Evolutionary conservation across 2,888 invertebrate species (phyloP).

Genomic region (Agrotis segetum): DNA sequence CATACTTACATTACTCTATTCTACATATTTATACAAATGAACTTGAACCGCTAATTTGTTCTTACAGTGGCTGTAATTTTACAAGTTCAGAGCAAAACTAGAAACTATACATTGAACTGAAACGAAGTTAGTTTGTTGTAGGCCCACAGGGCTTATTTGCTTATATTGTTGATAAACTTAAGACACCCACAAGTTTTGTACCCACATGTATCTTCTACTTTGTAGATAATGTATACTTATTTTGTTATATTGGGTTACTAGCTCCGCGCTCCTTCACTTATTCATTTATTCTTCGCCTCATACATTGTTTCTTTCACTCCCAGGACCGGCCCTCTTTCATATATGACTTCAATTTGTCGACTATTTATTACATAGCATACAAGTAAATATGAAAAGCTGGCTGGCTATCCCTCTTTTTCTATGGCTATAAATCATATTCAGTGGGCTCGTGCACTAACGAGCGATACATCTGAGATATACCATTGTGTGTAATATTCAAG

Average conservation of each 20-base stretch:
- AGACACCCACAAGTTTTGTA: conserved; percentile 33
- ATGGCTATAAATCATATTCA: conserved; percentile 65
- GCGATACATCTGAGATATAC: conserved; percentile 62
- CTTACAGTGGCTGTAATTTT: conserved; percentile 10
- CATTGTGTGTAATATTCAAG: conserved; percentile 57
- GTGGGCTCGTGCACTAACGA: conserved; percentile 60
- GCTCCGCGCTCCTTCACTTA: conserved; percentile 4
- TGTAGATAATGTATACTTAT: conserved; percentile 1
- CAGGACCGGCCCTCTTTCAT: conserved; percentile 33
- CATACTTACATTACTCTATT: too few species aligned
- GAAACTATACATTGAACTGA: conserved; percentile 44
- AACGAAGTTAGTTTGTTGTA: conserved; percentile 30
- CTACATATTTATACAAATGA: conserved; percentile 10
- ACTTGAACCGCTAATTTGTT: neutral
- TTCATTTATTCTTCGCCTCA: conserved; percentile 14
- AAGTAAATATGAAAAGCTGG: conserved; percentile 13
- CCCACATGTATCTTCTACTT: conserved; percentile 14
- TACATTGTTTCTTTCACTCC: conserved; percentile 40
- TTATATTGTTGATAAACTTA: conserved; percentile 50
- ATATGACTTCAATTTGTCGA: conserved; percentile 47
- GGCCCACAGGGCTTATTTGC: conserved; percentile 38
- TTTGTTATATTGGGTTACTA: conserved; percentile 7
- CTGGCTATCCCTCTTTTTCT: conserved; percentile 10
- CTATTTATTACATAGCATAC: conserved; percentile 40
- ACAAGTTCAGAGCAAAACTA: conserved; percentile 30